These are phyloP conservation scores for Pimephales promelas DNA, from an alignment of 2,113 vertebrate genomes.

Conservation along the genomic window DNA sequence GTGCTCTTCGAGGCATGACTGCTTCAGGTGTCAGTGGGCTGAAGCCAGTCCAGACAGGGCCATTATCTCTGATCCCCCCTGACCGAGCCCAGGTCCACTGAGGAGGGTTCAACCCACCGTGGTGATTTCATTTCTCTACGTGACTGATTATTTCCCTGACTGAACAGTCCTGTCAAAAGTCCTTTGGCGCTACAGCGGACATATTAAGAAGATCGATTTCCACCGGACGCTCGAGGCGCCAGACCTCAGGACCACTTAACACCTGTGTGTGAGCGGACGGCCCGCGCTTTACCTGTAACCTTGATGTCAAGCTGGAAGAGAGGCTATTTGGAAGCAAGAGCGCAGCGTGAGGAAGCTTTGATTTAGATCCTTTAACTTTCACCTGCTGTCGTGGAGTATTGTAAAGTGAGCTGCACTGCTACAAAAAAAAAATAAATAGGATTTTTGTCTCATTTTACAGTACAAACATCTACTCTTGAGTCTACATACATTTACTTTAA, in stretches of 20 bases:
- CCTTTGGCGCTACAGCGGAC: constrained; percentile 46
- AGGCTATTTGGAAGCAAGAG: constrained; percentile 17
- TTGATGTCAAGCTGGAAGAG: constrained; percentile 32
- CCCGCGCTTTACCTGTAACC: constrained; percentile 56
- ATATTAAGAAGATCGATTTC: constrained; percentile 61
- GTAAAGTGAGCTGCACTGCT: constrained; percentile 21
- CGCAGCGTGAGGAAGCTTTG: constrained; percentile 26
- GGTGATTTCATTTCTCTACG: constrained; percentile 36
- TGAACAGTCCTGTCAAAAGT: constrained; percentile 57
- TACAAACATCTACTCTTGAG: too few relatives aligned
- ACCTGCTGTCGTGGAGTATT: constrained; percentile 48
- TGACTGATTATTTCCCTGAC: constrained; percentile 59
- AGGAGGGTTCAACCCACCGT: constrained; percentile 56
- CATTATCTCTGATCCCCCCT: constrained; percentile 63
- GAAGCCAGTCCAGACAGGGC: constrained; percentile 61
- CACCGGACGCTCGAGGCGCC: constrained; percentile 40
- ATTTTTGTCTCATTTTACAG: too few relatives aligned
- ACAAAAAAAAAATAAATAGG: too few relatives aligned
- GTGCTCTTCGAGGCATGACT: constrained; percentile 48
- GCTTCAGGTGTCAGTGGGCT: constrained; percentile 49
- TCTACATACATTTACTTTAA: too few relatives aligned
- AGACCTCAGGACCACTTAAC: constrained; percentile 49
- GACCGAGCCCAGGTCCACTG: neutral
- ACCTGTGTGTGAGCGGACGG: constrained; percentile 32
- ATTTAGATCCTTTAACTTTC: constrained; percentile 53